A percentile compares a stretch with the other conserved stretches of the same genome.
Conservation (phyloP, 2,113 vertebrate species). For the Synodontis membranacea region DNA sequence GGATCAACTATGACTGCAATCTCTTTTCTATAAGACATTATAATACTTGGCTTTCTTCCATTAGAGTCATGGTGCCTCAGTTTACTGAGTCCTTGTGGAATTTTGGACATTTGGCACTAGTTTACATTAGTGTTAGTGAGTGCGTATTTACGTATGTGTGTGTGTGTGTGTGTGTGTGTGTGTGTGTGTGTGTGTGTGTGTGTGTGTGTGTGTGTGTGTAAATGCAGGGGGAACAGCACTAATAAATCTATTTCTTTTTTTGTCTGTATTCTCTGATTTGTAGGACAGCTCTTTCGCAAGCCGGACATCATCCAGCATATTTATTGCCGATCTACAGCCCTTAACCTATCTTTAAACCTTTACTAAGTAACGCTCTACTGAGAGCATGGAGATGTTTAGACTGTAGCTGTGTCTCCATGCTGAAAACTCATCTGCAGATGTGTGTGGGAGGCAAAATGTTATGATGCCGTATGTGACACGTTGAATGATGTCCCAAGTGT, state of each 20-base stretch:
- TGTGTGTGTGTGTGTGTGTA: background rate
- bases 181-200: background rate
- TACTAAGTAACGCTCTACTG: background rate
- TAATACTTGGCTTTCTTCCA: conserved; percentile 10
- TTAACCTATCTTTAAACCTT: background rate
- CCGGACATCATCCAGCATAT: conserved; percentile 44
- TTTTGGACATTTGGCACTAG: conserved; percentile 35
- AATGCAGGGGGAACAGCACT: background rate
- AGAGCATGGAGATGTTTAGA: background rate
- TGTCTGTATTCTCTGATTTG: conserved; percentile 28
- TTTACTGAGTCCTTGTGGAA: conserved; percentile 20
- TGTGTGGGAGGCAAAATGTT: background rate
- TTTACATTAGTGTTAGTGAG: conserved; percentile 21
- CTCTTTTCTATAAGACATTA: background rate
- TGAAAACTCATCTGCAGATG: conserved; percentile 2
- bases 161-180: background rate
- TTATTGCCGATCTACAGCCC: conserved; percentile 18
- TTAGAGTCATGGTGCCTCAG: background rate
- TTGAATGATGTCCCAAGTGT: background rate
- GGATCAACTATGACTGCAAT: background rate
- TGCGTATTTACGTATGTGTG: no score
- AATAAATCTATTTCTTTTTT: conserved; percentile 14
- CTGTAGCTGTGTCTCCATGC: background rate
- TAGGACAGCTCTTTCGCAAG: conserved; percentile 39
- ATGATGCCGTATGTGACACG: background rate